A percentile compares a stretch with the other conserved stretches of the same genome.
These are phyloP conservation scores for Monopterus albus DNA, from an alignment of 2,113 vertebrate genomes.

Conservation along the genomic window DNA sequence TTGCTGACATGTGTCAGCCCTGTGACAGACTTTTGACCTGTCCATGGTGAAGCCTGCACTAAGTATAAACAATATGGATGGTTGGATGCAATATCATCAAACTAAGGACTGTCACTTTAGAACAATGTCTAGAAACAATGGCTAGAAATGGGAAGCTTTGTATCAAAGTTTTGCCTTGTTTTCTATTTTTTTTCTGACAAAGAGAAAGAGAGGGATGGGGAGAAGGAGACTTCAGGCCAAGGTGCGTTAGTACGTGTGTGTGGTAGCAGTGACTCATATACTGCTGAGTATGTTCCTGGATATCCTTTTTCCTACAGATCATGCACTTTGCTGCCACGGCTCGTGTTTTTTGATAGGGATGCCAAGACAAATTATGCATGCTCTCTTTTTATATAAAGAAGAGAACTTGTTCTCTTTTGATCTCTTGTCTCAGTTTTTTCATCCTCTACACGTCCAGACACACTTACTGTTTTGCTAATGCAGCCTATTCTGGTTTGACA, in stretches of 20 bases:
- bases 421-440: slow-evolving; percentile 31
- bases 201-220: slow-evolving; percentile 24
- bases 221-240: slow-evolving; percentile 49
- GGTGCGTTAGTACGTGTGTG: slow-evolving; percentile 21
- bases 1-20: no score
- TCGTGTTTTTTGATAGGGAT: slow-evolving; percentile 59
- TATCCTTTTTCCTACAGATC: slow-evolving; percentile 59
- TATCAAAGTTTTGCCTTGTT: slow-evolving; percentile 32
- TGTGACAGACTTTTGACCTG: no score
- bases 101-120: neutral
- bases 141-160: slow-evolving; percentile 11
- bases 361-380: slow-evolving; percentile 62
- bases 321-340: slow-evolving; percentile 64
- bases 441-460: slow-evolving; percentile 4
- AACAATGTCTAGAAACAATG: slow-evolving; percentile 6
- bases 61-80: no score
- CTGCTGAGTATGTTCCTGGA: slow-evolving; percentile 62
- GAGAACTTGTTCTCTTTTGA: slow-evolving; percentile 29
- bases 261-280: slow-evolving; percentile 35
- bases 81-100: no score
- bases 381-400: slow-evolving; percentile 37
- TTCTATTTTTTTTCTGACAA: slow-evolving; percentile 66
- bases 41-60: no score
- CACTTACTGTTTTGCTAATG: slow-evolving; percentile 21
- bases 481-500: slow-evolving; percentile 32